Evolutionary conservation across 1,140 invertebrate genomes (phyloP).

Genomic region (Akabosia matsudoensis): DNA sequence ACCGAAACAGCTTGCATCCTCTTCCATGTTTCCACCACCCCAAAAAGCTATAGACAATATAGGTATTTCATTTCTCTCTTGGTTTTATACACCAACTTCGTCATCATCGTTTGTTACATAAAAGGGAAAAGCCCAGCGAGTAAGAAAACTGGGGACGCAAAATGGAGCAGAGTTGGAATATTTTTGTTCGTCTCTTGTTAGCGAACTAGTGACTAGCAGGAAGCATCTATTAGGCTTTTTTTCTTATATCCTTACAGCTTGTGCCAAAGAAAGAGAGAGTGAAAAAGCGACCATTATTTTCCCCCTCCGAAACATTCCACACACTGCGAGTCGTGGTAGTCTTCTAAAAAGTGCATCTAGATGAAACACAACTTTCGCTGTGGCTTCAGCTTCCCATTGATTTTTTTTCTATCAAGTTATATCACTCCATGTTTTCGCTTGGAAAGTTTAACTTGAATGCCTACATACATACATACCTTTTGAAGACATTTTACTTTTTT

Average conservation of each 20-base stretch:
- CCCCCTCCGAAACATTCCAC: not conserved
- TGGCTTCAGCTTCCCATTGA: conserved; percentile 37
- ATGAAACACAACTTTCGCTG: not conserved
- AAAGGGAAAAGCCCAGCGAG: not conserved
- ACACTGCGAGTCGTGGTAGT: no score
- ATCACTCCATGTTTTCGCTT: no score
- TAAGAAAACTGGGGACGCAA: conserved; percentile 7
- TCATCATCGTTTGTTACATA: conserved; percentile 1
- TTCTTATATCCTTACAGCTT: not conserved
- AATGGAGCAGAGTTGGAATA: conserved; percentile 1
- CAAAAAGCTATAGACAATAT: no score
- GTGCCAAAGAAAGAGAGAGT: conserved; percentile 14
- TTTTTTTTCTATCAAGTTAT: conserved; percentile 39
- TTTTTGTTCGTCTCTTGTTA: no score
- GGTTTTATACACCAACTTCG: no score
- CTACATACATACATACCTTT: no score
- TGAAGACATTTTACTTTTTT: no score
- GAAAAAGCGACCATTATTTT: conserved; percentile 21
- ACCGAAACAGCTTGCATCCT: no score
- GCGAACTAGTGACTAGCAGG: no score
- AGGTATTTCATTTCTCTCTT: no score
- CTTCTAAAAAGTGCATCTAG: conserved; percentile 17
- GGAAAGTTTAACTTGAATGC: no score
- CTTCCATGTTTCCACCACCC: no score
- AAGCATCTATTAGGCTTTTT: not conserved